phyloP scores from a whole-genome alignment of 1,140 invertebrate species.

The Heterodera carotae region DNA sequence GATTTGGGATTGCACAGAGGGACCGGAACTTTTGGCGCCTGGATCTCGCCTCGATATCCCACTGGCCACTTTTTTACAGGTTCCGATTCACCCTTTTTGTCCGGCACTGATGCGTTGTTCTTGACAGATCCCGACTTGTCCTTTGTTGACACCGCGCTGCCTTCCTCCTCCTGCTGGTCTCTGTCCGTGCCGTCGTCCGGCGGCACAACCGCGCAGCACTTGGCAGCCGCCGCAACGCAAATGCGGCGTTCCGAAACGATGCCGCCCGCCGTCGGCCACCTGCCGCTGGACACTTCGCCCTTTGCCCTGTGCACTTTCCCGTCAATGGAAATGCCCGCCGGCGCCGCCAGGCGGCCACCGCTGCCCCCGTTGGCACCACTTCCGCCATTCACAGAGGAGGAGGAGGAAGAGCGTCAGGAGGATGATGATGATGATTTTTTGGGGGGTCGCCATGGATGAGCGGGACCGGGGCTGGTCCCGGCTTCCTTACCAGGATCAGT shows the following conservation, averaged over 20 bases:
- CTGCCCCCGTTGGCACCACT: constrained; percentile 2
- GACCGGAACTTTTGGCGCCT: too few relatives aligned
- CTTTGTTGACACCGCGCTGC: not conserved
- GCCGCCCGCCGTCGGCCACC: constrained; percentile 17
- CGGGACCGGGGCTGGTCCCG: too few relatives aligned
- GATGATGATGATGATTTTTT: not conserved
- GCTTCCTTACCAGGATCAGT: too few relatives aligned
- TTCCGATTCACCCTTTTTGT: too few relatives aligned
- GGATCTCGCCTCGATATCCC: too few relatives aligned
- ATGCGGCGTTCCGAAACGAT: constrained; percentile 30
- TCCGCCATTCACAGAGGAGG: not conserved
- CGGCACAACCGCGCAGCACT: not conserved
- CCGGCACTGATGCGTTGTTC: too few relatives aligned
- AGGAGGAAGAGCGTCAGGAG: not conserved
- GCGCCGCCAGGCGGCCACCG: not conserved
- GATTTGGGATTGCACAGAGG: too few relatives aligned
- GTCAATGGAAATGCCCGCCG: constrained; percentile 17
- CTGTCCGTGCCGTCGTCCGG: not conserved
- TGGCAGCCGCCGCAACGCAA: not conserved
- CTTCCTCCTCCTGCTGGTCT: constrained; percentile 8
- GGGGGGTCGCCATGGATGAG: too few relatives aligned
- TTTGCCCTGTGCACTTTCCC: constrained; percentile 19
- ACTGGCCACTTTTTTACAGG: too few relatives aligned
- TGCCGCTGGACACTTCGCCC: constrained; percentile 20
- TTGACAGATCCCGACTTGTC: constrained; percentile 12